Conservation (phyloP, 1,140 invertebrate genomes). For the Bombus confusus region DNA sequence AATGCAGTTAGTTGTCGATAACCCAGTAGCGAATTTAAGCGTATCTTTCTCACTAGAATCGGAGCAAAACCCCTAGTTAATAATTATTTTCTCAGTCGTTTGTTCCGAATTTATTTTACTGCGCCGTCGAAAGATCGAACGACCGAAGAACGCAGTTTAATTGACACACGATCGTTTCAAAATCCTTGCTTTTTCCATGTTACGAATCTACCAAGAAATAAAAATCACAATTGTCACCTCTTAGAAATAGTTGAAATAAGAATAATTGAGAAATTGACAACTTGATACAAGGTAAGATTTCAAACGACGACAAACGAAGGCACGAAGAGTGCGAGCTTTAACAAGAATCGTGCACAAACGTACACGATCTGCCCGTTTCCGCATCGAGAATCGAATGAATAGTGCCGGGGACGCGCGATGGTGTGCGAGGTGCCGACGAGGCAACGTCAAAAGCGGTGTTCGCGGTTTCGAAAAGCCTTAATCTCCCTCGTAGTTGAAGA, state of each 20-base stretch:
- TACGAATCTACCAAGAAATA: too few relatives aligned
- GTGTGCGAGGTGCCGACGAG: neutral
- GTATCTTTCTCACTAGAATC: too few relatives aligned
- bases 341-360: neutral
- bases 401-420: neutral
- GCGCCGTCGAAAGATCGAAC: too few relatives aligned
- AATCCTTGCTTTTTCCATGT: too few relatives aligned
- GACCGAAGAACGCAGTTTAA: too few relatives aligned
- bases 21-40: too few relatives aligned
- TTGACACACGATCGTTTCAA: too few relatives aligned
- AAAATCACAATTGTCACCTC: too few relatives aligned
- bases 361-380: neutral
- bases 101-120: too few relatives aligned
- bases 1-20: too few relatives aligned
- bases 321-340: neutral
- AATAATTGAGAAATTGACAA: neutral
- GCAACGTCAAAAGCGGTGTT: slow-evolving; percentile 18
- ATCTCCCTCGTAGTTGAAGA: slow-evolving; percentile 40
- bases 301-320: neutral
- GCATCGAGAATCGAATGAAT: neutral
- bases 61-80: too few relatives aligned
- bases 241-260: neutral
- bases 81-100: too few relatives aligned
- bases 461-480: slow-evolving; percentile 48
- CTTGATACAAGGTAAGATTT: neutral